Conservation (phyloP, 1,140 invertebrate species). For the Musca vetustissima region DNA sequence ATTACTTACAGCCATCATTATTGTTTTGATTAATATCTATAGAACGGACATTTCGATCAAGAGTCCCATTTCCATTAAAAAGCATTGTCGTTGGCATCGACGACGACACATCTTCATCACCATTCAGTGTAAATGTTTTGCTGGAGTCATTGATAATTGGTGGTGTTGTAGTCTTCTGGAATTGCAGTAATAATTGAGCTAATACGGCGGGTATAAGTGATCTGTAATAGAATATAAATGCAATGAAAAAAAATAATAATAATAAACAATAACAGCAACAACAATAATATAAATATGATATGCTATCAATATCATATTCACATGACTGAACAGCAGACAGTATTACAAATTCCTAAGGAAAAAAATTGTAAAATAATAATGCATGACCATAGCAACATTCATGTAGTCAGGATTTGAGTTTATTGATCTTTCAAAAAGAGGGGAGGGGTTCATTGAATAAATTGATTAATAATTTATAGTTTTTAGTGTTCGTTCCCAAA, state of each 20-base stretch:
- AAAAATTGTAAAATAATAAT: too few relatives aligned
- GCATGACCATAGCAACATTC: too few relatives aligned
- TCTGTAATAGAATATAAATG: slow-evolving; percentile 39
- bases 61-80: neutral
- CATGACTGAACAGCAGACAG: too few relatives aligned
- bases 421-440: too few relatives aligned
- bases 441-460: too few relatives aligned
- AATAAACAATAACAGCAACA: too few relatives aligned
- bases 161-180: slow-evolving; percentile 33
- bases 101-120: too few relatives aligned
- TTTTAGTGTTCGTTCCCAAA: too few relatives aligned
- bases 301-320: neutral
- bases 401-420: too few relatives aligned
- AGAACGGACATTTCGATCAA: slow-evolving; percentile 15
- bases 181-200: slow-evolving; percentile 54
- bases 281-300: slow-evolving; percentile 6
- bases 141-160: neutral
- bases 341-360: too few relatives aligned
- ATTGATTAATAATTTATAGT: too few relatives aligned
- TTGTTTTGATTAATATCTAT: slow-evolving; percentile 8
- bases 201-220: slow-evolving; percentile 58
- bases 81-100: neutral
- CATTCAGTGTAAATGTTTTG: neutral
- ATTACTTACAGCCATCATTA: slow-evolving; percentile 24
- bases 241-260: slow-evolving; percentile 14